phyloP scores from a whole-genome alignment of 2,113 vertebrate genomes.

The Amblyopsis rosae region DNA sequence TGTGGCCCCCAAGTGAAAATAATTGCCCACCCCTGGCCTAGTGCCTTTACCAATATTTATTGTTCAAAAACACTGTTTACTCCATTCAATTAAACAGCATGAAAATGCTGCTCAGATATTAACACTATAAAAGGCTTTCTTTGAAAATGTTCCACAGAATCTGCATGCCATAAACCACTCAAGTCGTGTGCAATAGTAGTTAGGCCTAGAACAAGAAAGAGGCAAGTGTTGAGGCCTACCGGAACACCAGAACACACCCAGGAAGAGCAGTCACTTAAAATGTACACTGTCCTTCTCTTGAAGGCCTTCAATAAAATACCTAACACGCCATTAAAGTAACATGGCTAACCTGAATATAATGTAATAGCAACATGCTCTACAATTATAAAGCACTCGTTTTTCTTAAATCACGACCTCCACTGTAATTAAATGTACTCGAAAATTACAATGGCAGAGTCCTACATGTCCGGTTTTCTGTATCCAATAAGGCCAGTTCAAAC shows the following conservation, averaged over 20 bases:
- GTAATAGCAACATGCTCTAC: not conserved
- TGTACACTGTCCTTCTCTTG: slow-evolving; percentile 27
- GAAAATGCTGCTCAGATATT: not conserved
- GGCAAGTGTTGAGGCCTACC: slow-evolving; percentile 21
- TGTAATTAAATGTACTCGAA: not conserved
- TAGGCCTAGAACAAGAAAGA: slow-evolving; percentile 22
- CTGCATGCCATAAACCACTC: not conserved
- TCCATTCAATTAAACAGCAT: not conserved
- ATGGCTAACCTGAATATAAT: slow-evolving; percentile 41
- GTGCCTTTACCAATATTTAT: too few relatives aligned
- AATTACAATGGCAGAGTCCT: slow-evolving; percentile 9
- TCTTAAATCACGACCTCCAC: not conserved
- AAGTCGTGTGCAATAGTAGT: slow-evolving; percentile 3
- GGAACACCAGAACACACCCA: slow-evolving; percentile 60
- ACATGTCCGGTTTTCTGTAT: slow-evolving; percentile 12
- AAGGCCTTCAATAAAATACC: slow-evolving; percentile 37
- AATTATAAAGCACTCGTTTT: too few relatives aligned
- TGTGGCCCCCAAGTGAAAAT: too few relatives aligned
- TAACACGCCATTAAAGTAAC: slow-evolving; percentile 11
- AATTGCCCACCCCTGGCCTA: too few relatives aligned
- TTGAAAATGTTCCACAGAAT: not conserved
- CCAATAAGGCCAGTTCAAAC: slow-evolving; percentile 16
- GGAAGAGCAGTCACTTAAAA: slow-evolving; percentile 43
- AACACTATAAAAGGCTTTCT: not conserved
- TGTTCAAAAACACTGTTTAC: not conserved